Conservation (phyloP, 1,140 invertebrate species). For the Acromyrmex charruanus region DNA sequence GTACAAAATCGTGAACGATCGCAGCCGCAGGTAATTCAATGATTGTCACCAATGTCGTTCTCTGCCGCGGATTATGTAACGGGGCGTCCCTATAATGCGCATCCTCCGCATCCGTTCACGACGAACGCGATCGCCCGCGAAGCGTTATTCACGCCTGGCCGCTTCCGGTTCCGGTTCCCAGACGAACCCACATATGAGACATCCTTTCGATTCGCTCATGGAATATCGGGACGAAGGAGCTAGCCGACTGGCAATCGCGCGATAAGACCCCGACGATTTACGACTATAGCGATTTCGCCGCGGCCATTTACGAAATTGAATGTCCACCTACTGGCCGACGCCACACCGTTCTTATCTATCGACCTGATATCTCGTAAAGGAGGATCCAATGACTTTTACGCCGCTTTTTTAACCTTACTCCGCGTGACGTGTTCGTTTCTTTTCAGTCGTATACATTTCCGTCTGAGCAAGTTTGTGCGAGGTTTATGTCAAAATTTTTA, state of each 20-base stretch:
- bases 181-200: slow-evolving; percentile 22
- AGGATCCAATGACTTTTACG: slow-evolving; percentile 17
- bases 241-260: slow-evolving; percentile 56
- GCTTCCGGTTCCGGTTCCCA: slow-evolving; percentile 49
- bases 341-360: slow-evolving; percentile 41
- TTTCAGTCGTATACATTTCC: slow-evolving; percentile 9
- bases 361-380: slow-evolving; percentile 45
- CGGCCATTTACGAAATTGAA: slow-evolving; percentile 61
- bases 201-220: neutral
- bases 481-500: slow-evolving; percentile 43
- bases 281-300: slow-evolving; percentile 36
- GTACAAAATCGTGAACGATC: slow-evolving; percentile 68
- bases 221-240: slow-evolving; percentile 19
- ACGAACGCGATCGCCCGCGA: neutral
- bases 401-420: slow-evolving; percentile 10
- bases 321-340: slow-evolving; percentile 36
- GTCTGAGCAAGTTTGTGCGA: neutral
- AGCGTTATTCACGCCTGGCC: slow-evolving; percentile 46
- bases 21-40: slow-evolving; percentile 80
- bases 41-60: slow-evolving; percentile 81
- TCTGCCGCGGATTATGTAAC: slow-evolving; percentile 62
- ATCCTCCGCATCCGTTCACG: neutral
- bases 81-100: slow-evolving; percentile 61
- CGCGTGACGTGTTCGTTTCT: neutral
- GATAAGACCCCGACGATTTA: slow-evolving; percentile 55